Evolutionary conservation across 37 sponge, comb jelly and placozoan species (phyloP), one percentile per base, ranked within the genome.

Genomic region (Theonella swinhoei): DNA sequence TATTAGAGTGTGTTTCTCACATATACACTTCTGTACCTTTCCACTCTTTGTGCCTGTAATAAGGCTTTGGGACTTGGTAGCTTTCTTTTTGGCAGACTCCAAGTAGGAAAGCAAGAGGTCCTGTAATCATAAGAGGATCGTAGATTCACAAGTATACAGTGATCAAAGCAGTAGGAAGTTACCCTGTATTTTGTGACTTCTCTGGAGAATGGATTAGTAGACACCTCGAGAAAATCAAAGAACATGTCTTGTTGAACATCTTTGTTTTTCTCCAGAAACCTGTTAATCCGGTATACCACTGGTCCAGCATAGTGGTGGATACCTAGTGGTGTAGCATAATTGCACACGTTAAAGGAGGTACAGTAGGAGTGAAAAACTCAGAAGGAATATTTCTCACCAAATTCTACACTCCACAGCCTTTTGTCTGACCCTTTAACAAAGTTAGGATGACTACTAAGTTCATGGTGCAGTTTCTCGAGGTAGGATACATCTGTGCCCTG

Each of bases 241-340:
- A 97, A 76, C 83, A 91, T 76, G 23, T 92, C 95, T 43, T 97
- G 93, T 62, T 97, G 98, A 43, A 95, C 93, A 34, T 95, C 95
- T 78, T 97, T 97, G 93, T 97, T 97, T 87, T 95, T 97, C 67
- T 94, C 93, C 41, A 97, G 89, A 75, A 97, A 92, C 29, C 81
- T 69, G 7, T 76, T 68, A 1, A 97, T 91, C 0, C 41, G 73
- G 74, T 97, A 97, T 32, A 85, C 87, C 39, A 97, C 98, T n/a
- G 83, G 80, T 3, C 98, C 98, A 64, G 95, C 95, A 65, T 97
- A 97, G 82, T 97, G 98, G 63, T 42, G 42, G 4, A 87, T 43
- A 33, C 54, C 54, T 47, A 14, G 54, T 47, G 14, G n/a, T n/a
- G n/a, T n/a, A n/a, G n/a, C n/a, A n/a, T n/a, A n/a, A n/a, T n/a